Conservation (phyloP, 2,113 vertebrate species). For the Cinclus mexicanus region DNA sequence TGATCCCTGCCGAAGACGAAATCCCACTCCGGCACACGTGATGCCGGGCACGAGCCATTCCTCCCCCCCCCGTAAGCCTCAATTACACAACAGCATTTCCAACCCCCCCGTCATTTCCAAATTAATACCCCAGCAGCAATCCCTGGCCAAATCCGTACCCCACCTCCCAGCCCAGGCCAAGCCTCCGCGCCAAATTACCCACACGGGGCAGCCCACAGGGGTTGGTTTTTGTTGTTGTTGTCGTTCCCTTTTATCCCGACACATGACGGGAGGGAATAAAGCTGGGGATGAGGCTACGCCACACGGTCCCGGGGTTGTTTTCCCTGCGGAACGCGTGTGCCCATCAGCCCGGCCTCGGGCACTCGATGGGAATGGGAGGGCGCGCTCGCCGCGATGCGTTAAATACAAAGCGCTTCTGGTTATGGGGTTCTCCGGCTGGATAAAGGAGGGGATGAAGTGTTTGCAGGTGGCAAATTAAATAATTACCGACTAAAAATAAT, state of each 20-base stretch:
- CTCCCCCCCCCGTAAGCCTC: constrained; percentile 19
- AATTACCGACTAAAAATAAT: background rate
- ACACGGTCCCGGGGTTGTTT: background rate
- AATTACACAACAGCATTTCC: constrained; percentile 49
- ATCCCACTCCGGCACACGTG: constrained; percentile 27
- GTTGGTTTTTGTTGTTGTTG: background rate
- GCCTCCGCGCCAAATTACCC: background rate
- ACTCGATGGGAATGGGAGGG: background rate
- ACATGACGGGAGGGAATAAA: background rate
- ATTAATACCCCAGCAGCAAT: constrained; percentile 10
- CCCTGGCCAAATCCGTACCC: constrained; percentile 12
- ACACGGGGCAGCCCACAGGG: background rate
- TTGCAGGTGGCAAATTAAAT: background rate
- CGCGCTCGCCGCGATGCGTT: background rate
- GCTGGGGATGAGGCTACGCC: background rate
- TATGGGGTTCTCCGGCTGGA: background rate
- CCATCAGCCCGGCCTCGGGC: background rate
- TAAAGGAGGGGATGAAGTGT: background rate
- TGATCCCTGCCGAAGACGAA: background rate
- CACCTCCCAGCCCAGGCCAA: background rate
- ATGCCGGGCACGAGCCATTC: constrained; percentile 28
- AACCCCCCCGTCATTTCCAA: constrained; percentile 5
- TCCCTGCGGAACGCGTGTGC: background rate
- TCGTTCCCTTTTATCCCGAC: background rate
- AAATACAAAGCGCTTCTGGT: accelerated